Percentiles rank a stretch among this genome's conserved stretches.
phyloP scores from a whole-genome alignment of 2,797 vertebrate genomes.

The Crocodylus rhombifer region DNA sequence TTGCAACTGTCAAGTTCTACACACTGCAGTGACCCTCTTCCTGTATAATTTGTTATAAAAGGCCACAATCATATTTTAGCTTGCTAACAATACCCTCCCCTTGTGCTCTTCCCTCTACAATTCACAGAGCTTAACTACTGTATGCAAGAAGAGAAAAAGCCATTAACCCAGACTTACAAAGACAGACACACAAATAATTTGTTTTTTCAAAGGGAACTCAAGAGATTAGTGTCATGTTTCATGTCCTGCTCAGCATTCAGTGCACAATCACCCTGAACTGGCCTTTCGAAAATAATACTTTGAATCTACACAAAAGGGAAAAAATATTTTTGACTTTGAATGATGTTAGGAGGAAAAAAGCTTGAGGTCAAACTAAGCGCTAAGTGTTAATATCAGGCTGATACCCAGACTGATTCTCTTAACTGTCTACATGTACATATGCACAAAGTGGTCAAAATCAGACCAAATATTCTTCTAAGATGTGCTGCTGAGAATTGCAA shows the following conservation, averaged over 20 bases:
- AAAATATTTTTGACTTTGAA: neutral
- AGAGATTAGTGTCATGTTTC: slow-evolving; percentile 27
- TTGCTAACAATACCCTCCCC: slow-evolving; percentile 14
- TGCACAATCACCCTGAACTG: neutral
- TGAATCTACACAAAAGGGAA: neutral
- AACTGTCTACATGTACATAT: neutral
- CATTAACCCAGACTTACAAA: slow-evolving; percentile 43
- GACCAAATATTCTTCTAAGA: neutral
- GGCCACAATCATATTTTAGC: slow-evolving; percentile 27
- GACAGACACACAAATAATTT: slow-evolving; percentile 8
- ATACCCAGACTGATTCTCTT: neutral
- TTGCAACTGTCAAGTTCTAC: neutral
- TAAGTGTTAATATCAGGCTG: neutral
- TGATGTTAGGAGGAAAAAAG: neutral
- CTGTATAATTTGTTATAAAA: slow-evolving; percentile 35
- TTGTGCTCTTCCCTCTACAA: slow-evolving; percentile 18
- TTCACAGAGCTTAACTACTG: neutral
- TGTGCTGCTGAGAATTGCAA: neutral
- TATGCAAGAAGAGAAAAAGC: neutral
- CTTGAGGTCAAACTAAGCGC: neutral
- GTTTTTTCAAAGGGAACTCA: slow-evolving; percentile 30
- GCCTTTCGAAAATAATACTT: slow-evolving; percentile 28
- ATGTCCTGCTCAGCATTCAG: neutral
- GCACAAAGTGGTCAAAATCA: neutral
- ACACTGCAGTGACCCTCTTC: slow-evolving; percentile 13